Percentiles rank a stretch among this genome's conserved stretches.
These are phyloP conservation scores for Thyatira batis DNA, from an alignment of 2,888 invertebrate genomes.

Conservation along the genomic window DNA sequence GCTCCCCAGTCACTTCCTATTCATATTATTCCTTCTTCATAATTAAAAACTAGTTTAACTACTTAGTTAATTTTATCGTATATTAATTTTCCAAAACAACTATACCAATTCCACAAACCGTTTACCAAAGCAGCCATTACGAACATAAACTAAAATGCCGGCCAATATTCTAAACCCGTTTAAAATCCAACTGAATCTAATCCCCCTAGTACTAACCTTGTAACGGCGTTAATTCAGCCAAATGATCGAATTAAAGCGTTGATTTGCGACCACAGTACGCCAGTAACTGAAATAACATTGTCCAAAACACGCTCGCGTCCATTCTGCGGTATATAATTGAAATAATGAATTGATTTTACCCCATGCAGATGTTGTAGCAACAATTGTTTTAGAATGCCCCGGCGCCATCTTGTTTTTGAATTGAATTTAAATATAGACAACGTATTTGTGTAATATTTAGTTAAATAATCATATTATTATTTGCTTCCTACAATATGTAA, in stretches of 20 bases:
- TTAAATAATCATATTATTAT: no score
- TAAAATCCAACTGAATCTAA: slow-evolving; percentile 3
- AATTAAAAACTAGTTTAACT: no score
- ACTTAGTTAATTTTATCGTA: no score
- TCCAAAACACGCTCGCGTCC: not conserved
- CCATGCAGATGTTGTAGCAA: not conserved
- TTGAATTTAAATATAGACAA: no score
- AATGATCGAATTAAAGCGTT: not conserved
- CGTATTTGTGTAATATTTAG: no score
- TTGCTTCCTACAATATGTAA: no score
- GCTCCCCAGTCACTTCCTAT: no score
- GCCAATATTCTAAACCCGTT: slow-evolving; percentile 24
- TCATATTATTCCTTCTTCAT: no score
- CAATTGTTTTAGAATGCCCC: no score
- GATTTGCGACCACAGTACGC: not conserved
- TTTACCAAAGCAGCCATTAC: not conserved
- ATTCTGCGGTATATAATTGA: not conserved
- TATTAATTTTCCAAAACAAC: not conserved
- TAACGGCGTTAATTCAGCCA: not conserved
- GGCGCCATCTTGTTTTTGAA: no score
- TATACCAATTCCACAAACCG: not conserved
- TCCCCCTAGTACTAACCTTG: slow-evolving; percentile 1
- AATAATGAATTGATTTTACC: not conserved
- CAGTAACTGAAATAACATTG: not conserved
- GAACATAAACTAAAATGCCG: not conserved